Base-by-base conservation (phyloP, 2,888 invertebrate species). In the Chloroclysta siterata region DNA sequence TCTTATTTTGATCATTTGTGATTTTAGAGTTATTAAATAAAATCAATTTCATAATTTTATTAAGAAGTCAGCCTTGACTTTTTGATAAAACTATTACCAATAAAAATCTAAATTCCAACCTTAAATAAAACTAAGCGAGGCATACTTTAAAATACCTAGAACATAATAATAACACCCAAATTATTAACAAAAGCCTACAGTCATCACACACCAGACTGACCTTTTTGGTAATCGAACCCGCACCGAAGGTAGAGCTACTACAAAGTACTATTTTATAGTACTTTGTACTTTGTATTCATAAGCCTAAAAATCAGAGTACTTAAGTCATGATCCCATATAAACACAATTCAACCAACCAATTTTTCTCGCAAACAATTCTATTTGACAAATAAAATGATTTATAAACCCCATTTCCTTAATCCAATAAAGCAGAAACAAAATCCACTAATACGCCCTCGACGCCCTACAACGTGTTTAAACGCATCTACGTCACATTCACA, bases 401-500 rank as follows among this genome's bases (percentile, higher is more conserved):
- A 69, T 68, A 70, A 71, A 71, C 69, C 70, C 68, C 63, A 68
- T 60, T 68, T 72, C 70, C 72, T 73, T 77, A 78, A 81, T 79
- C 77, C 77, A 72, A 81, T 82, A 79, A 78, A 72, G 73, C 73
- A 78, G 77, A 77, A 82, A 81, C 82, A 79, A 75, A 73, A 76
- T 76, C 77, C 73, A 71, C 72, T 72, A 76, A 77, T 72, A 75
- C 76, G 68, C 72, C 72, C 72, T 74, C 72, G 68, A 74, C 68
- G 67, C 68, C 63, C 46, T 57, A 66, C 41, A 29, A 36, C 33
- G 59, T 61, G 63, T 63, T 66, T 76, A 70, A 77, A 74, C 68
- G 73, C 73, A 75, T 80, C 81, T 76, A 81, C 82, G 87, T 87
- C 87, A 84, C 78, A 79, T 79, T 75, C 84, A 83, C 79, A 81